phyloP scores from a whole-genome alignment of 2,797 vertebrate species.

The Xyrichtys novacula region DNA sequence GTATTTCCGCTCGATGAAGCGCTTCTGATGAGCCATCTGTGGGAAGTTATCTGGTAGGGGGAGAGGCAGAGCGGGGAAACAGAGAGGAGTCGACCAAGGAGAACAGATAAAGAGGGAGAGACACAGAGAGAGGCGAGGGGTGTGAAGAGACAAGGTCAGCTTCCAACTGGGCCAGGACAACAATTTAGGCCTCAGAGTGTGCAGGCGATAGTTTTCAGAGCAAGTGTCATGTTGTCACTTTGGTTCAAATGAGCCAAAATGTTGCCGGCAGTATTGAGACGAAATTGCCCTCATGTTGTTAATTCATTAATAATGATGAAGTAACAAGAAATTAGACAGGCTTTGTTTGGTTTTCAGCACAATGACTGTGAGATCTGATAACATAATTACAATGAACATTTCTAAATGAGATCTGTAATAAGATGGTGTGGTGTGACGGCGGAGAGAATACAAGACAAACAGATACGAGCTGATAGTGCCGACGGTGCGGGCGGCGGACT shows the following conservation, averaged over 20 bases:
- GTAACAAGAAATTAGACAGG: slow-evolving; percentile 68
- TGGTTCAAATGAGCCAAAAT: slow-evolving; percentile 47
- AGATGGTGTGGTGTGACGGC: slow-evolving; percentile 34
- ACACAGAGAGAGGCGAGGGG: slow-evolving; percentile 43
- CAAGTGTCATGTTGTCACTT: slow-evolving; percentile 50
- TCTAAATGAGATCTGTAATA: slow-evolving; percentile 66
- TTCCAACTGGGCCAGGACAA: slow-evolving; percentile 40
- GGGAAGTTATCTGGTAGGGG: slow-evolving; percentile 96
- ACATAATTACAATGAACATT: slow-evolving; percentile 67
- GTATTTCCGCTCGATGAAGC: slow-evolving; percentile 99
- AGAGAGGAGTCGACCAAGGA: slow-evolving; percentile 53
- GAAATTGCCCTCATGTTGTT: slow-evolving; percentile 50
- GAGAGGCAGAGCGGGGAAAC: slow-evolving; percentile 50
- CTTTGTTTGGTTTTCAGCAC: slow-evolving; percentile 69
- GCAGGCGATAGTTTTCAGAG: slow-evolving; percentile 8
- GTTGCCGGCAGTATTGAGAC: slow-evolving; percentile 16
- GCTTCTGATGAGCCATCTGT: slow-evolving; percentile 99
- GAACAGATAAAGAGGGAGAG: slow-evolving; percentile 59
- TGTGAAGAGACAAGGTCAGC: slow-evolving; percentile 63
- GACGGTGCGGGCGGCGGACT: background rate
- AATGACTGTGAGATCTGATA: slow-evolving; percentile 65
- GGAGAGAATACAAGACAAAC: slow-evolving; percentile 13
- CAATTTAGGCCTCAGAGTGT: slow-evolving; percentile 42
- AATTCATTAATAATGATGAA: slow-evolving; percentile 68
- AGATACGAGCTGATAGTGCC: slow-evolving; percentile 29